Evolutionary conservation across 2,113 vertebrate species (phyloP).

Genomic region (Leptodactylus fuscus): DNA sequence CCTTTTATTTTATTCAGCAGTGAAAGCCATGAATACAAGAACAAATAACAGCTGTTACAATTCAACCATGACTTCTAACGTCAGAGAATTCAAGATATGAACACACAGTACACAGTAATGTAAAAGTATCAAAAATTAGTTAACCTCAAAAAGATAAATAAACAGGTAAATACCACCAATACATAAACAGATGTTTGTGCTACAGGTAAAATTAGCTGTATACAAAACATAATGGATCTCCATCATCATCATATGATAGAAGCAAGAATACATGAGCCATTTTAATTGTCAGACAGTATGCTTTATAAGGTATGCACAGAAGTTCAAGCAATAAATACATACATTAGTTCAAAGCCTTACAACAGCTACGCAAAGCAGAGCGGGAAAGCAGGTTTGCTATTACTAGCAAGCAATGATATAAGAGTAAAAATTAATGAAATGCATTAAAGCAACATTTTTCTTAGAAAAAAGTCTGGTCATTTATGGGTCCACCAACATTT

Average conservation of each 20-base stretch:
- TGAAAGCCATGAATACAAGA: constrained; percentile 99
- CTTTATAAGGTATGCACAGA: constrained; percentile 99
- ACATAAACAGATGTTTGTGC: constrained; percentile 99
- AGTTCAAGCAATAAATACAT: constrained; percentile 99
- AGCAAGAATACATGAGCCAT: constrained; percentile 99
- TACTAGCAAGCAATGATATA: constrained; percentile 99
- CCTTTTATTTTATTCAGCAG: constrained; percentile 99
- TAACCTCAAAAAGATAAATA: constrained; percentile 93
- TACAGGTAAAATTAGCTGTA: constrained; percentile 99
- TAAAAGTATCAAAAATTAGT: constrained; percentile 87
- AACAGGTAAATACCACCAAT: constrained; percentile 96
- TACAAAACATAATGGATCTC: constrained; percentile 98
- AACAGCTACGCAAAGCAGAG: constrained; percentile 99
- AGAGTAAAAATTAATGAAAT: constrained; percentile 99
- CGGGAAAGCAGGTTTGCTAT: constrained; percentile 99
- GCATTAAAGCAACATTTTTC: constrained; percentile 98
- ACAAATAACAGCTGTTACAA: constrained; percentile 99
- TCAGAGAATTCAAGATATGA: constrained; percentile 99
- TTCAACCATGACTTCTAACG: constrained; percentile 99
- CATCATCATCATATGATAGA: constrained; percentile 95
- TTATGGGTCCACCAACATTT: constrained; percentile 99
- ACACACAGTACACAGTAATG: constrained; percentile 99
- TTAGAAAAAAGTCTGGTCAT: constrained; percentile 99
- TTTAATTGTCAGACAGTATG: constrained; percentile 99
- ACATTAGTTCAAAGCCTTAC: constrained; percentile 99